These are phyloP conservation scores for Hemithea aestivaria DNA, from an alignment of 2,888 invertebrate genomes.

Conservation along the genomic window DNA sequence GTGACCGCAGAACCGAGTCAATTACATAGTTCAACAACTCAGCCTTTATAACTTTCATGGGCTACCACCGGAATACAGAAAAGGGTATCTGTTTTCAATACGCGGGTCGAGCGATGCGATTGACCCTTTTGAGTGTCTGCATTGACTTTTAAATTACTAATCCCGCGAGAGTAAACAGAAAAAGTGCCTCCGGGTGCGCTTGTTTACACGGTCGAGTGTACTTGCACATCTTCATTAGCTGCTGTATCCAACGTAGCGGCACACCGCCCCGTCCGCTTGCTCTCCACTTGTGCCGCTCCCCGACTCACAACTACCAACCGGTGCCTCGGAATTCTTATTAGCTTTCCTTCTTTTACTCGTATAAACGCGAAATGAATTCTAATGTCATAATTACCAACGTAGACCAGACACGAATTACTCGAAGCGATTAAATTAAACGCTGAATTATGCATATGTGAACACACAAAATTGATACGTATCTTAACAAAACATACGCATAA, in stretches of 20 bases:
- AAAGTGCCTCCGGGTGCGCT: constrained; percentile 58
- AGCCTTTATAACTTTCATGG: constrained; percentile 78
- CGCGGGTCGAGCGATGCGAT: constrained; percentile 67
- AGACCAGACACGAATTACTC: constrained; percentile 33
- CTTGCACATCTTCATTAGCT: constrained; percentile 75
- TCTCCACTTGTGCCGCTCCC: constrained; percentile 50
- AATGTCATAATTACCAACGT: constrained; percentile 31
- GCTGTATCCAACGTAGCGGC: constrained; percentile 43
- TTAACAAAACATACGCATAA: constrained; percentile 53
- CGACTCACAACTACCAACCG: constrained; percentile 15
- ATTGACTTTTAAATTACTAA: constrained; percentile 80
- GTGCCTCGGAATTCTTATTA: constrained; percentile 41
- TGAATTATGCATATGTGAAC: constrained; percentile 46
- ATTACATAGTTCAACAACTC: constrained; percentile 80
- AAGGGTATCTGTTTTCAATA: constrained; percentile 79
- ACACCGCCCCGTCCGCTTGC: constrained; percentile 63
- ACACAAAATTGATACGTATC: constrained; percentile 54
- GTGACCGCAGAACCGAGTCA: constrained; percentile 77
- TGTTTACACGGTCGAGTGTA: constrained; percentile 73
- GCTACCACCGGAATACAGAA: constrained; percentile 76
- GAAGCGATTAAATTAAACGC: constrained; percentile 41
- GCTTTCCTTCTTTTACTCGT: constrained; percentile 37
- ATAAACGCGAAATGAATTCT: constrained; percentile 41
- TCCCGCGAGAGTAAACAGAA: constrained; percentile 74
- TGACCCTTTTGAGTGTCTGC: constrained; percentile 78